Conservation (phyloP, 2,113 vertebrate genomes). For the Setophaga kirtlandii region DNA sequence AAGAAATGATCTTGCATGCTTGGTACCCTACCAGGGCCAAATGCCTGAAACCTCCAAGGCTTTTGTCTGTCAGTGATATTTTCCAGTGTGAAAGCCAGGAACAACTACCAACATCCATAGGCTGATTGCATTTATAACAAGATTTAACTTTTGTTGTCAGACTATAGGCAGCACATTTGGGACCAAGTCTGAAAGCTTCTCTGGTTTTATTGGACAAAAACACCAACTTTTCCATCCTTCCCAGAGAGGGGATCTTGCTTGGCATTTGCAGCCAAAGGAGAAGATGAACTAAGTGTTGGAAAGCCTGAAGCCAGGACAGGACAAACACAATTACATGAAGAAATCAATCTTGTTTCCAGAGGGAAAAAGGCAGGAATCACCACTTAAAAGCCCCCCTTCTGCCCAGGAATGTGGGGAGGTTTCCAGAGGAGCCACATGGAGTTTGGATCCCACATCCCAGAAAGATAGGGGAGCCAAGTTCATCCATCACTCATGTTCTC, state of each 20-base stretch:
- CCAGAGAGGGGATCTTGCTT: neutral
- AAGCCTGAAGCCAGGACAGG: neutral
- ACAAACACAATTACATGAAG: neutral
- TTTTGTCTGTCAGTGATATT: slow-evolving; percentile 11
- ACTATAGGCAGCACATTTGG: neutral
- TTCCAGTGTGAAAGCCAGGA: slow-evolving; percentile 27
- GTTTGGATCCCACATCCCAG: neutral
- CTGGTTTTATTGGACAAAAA: neutral
- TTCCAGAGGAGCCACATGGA: neutral
- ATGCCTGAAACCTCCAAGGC: neutral
- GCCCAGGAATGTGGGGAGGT: neutral
- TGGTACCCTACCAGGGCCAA: neutral
- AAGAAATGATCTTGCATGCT: neutral
- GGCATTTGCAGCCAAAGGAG: neutral
- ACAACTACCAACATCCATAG: neutral
- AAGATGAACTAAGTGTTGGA: neutral
- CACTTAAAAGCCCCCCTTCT: neutral
- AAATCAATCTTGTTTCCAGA: slow-evolving; percentile 11
- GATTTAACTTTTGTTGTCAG: neutral
- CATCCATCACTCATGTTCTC: neutral
- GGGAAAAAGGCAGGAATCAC: neutral
- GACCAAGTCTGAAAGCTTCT: neutral
- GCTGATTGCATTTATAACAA: neutral
- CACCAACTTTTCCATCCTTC: neutral
- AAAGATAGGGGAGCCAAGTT: neutral